These are phyloP conservation scores for Stenichneumon culpator DNA, from an alignment of 2,888 invertebrate species.

Conservation along the genomic window DNA sequence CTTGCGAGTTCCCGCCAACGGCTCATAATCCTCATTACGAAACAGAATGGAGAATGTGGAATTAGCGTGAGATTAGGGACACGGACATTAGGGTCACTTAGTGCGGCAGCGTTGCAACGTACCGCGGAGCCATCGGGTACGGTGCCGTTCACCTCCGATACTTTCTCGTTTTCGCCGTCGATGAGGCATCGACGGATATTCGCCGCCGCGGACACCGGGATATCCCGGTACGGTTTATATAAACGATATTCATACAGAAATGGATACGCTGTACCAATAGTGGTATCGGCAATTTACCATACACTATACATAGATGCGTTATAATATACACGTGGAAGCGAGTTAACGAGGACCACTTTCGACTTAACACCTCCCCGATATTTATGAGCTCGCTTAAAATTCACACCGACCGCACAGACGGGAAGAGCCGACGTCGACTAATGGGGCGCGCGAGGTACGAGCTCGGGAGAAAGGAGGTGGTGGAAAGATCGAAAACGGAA, in stretches of 20 bases:
- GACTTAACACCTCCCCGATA: conserved; percentile 61
- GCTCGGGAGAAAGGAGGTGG: background rate
- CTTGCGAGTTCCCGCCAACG: conserved; percentile 59
- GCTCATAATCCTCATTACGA: conserved; percentile 71
- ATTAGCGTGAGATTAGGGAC: conserved; percentile 73
- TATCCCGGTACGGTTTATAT: background rate
- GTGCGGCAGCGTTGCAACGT: conserved; percentile 51
- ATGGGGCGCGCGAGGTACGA: conserved; percentile 63
- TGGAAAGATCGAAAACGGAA: background rate
- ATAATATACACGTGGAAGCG: conserved; percentile 34
- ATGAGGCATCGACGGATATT: conserved; percentile 42
- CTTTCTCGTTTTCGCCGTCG: conserved; percentile 37
- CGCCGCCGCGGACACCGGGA: background rate
- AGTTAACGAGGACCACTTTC: conserved; percentile 33
- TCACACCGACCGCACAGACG: conserved; percentile 58
- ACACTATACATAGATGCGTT: background rate
- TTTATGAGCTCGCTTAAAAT: conserved; percentile 70
- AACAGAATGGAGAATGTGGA: conserved; percentile 67
- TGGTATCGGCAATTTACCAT: background rate
- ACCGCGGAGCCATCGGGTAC: conserved; percentile 14
- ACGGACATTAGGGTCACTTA: conserved; percentile 73
- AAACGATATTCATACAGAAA: conserved; percentile 46
- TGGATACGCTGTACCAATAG: background rate
- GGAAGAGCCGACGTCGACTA: conserved; percentile 29
- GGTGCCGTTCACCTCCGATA: background rate